phyloP scores from a whole-genome alignment of 2,113 vertebrate genomes.

The Tiliqua scincoides region DNA sequence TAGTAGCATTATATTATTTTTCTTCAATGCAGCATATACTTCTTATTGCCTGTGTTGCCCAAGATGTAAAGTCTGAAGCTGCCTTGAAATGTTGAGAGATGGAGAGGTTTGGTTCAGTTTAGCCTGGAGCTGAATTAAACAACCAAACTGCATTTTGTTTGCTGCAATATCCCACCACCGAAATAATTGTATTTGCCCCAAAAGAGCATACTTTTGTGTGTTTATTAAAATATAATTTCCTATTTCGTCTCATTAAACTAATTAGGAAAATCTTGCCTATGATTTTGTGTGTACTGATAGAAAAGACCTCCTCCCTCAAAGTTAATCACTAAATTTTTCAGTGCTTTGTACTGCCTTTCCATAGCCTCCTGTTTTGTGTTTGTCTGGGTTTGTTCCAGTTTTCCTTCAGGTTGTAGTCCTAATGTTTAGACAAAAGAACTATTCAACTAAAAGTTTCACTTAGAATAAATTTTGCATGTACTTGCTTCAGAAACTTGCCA shows the following conservation, averaged over 20 bases:
- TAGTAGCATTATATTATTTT: background rate
- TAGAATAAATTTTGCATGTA: background rate
- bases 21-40: background rate
- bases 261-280: constrained; percentile 3
- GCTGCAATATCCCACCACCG: background rate
- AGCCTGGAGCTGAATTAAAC: background rate
- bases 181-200: constrained; percentile 15
- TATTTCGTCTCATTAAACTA: background rate
- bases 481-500: background rate
- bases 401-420: background rate
- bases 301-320: background rate
- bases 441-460: background rate
- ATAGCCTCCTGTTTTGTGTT: background rate
- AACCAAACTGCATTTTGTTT: background rate
- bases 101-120: background rate
- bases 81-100: background rate
- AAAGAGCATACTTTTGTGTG: background rate
- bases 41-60: background rate
- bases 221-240: constrained; percentile 8
- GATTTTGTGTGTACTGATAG: background rate
- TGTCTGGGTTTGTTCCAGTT: background rate
- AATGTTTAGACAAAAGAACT: background rate
- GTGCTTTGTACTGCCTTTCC: background rate
- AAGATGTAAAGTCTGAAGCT: background rate
- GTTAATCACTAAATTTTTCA: background rate